These are phyloP conservation scores for Nezara viridula DNA, from an alignment of 2,888 invertebrate species.

Conservation along the genomic window DNA sequence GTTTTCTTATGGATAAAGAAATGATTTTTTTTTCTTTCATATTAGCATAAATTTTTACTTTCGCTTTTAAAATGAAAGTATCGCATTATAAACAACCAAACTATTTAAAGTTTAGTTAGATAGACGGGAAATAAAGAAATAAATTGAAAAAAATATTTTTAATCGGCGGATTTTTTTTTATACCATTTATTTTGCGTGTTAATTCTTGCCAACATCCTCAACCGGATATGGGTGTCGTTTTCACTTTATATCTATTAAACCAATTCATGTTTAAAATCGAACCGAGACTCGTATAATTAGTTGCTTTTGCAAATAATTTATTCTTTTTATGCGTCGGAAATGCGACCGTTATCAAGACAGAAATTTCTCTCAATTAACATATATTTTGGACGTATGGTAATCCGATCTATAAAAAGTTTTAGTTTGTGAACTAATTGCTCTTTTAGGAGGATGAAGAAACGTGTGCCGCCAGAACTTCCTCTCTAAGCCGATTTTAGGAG, in stretches of 20 bases:
- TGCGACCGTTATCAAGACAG: neutral
- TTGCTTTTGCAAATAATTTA: neutral
- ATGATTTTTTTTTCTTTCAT: too few relatives aligned
- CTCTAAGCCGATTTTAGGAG: neutral
- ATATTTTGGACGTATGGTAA: constrained; percentile 1
- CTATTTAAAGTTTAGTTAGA: too few relatives aligned
- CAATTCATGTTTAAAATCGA: neutral
- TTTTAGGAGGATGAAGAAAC: neutral
- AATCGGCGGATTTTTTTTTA: neutral
- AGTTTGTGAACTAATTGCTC: neutral
- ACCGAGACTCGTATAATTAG: neutral
- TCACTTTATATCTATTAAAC: neutral
- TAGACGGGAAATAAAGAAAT: too few relatives aligned
- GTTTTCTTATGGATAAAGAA: too few relatives aligned
- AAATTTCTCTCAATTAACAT: constrained; percentile 1
- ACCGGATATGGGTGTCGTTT: neutral
- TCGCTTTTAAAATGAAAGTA: too few relatives aligned
- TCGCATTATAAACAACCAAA: too few relatives aligned
- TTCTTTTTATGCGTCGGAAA: constrained; percentile 15
- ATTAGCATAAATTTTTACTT: too few relatives aligned
- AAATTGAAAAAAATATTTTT: neutral
- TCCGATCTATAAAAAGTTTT: neutral
- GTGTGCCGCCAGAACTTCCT: neutral
- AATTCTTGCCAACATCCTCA: neutral
- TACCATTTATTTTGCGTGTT: too few relatives aligned